Base-by-base conservation (phyloP, 2,113 vertebrate genomes). In the Elgaria multicarinata region DNA sequence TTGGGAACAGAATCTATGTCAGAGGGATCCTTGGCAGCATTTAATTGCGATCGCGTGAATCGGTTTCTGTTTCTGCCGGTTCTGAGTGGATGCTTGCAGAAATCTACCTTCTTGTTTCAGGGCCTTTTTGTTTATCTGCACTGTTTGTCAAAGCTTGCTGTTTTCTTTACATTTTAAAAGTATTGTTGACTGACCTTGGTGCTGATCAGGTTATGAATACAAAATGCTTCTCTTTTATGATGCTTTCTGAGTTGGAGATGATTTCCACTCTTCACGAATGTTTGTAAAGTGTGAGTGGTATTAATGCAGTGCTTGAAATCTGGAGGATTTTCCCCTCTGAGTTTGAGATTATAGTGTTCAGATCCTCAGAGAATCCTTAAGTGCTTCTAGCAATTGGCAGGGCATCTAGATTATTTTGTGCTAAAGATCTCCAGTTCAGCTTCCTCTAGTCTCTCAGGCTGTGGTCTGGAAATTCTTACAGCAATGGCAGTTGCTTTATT, bases 191-290 rank as follows among this genome's bases (percentile, higher is more conserved):
- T 87, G 66, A 33, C 66, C 90, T 90, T 7, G 67, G 31, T 0
- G 26, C n/a, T 53, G 1, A 64, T 88, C 89, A 74, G 31, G 90
- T 31, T 90, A 50, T 74, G 78, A 84, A 79, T 89, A 72, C 22
- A 82, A 74, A 87, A 79, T 58, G 90, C 91, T 89, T 92, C 87
- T 64, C 39, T 74, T n/a, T 67, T 91, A 6, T 91, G 50, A 33
- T 4, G 74, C 64, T 50, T 89, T 64, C 22, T 10, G 44, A 20
- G 22, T 64, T 13, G 55, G 58, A 50, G 13, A 46, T 42, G 53
- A 46, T 62, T 74, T 36, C 55, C 12, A 22, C 75, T 91, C 90
- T 44, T 74, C 91, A 85, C 93, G 75, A 81, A 39, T 10, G 42
- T 50, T 89, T 93, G 33, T 0, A 33, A 89, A 85, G 91, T 89